Conservation (phyloP, 2,113 vertebrate genomes). For the Micronisus gabar region DNA sequence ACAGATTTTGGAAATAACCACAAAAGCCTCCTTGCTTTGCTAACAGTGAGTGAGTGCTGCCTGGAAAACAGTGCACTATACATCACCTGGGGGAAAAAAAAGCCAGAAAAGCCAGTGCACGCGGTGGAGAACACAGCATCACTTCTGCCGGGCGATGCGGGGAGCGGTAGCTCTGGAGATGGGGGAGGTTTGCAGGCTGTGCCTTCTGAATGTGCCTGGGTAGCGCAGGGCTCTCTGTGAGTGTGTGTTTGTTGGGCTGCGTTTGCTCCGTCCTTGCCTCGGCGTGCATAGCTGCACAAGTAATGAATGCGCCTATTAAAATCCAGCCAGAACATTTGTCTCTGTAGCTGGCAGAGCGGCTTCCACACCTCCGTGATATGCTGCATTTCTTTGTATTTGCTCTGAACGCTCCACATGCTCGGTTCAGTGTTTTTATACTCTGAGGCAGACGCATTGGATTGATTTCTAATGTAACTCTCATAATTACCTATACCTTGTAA, state of each 20-base stretch:
- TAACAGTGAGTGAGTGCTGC: accelerated
- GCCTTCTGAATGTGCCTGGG: accelerated
- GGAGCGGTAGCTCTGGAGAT: accelerated
- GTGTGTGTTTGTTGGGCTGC: not conserved
- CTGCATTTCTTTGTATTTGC: not conserved
- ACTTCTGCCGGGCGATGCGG: accelerated
- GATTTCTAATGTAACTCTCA: not conserved
- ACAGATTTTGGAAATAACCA: not conserved
- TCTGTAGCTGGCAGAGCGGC: not conserved
- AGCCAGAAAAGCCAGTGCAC: not conserved
- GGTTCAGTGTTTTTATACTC: not conserved
- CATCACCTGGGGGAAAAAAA: not conserved
- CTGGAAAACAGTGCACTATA: not conserved
- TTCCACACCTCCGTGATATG: accelerated
- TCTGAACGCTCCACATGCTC: not conserved
- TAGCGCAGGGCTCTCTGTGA: not conserved
- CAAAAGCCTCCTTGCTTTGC: not conserved
- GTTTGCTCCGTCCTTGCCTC: not conserved
- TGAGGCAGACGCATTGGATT: not conserved
- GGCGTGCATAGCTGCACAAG: not conserved
- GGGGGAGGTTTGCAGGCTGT: not conserved
- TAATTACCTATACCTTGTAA: not conserved
- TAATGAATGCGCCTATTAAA: not conserved
- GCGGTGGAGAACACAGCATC: accelerated
- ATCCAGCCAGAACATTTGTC: not conserved